Base-by-base conservation (phyloP, 1,140 invertebrate species). In the Pygmarrhopalites habei region DNA sequence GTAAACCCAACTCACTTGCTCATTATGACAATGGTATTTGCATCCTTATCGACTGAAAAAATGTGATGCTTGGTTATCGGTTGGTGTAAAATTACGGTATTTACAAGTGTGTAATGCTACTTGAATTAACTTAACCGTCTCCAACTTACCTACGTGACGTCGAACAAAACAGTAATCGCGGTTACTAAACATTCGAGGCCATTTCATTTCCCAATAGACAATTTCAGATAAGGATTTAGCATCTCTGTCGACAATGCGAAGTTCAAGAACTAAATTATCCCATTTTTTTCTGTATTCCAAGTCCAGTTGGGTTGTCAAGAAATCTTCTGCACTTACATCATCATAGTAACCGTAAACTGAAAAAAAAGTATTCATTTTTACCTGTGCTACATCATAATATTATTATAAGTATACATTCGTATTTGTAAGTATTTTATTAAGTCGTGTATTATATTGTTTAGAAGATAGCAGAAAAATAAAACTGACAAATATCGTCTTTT, bases 181-280 rank as follows among this genome's bases (percentile, higher is more conserved):
- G 74, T 93, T 92, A 2, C 86, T 81, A 76, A 92, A 92, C 66
- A 92, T 77, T 73, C 35, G 85, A 68, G 90, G 89, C 87, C 89
- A 92, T 64, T 85, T 78, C 75, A 90, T 87, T 77, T 91, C 89
- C 89, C 89, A 93, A 72, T 92, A 90, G 55, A 92, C 79, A 26
- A 91, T 75, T 75, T 90, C 87, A 55, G 82, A 84, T 60, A 75
- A 58, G 68, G 72, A 71, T 17, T 69, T 67, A 19, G 82, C 80
- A 73, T 90, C 83, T 23, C 80, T 79, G 69, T 87, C 86, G 44
- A 88, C 78, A 28, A 87, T 76, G 64, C 82, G 75, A 43, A 92
- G 76, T 55, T 84, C 76, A 10, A 86, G 80, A 1, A 86, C 88
- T n/a, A 86, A 87, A 0, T 79, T 75, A 76, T 92, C 90, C 90